Percentiles rank a stretch among this genome's conserved stretches.
These are phyloP conservation scores for Zosterops pallidus DNA, from an alignment of 2,113 vertebrate species.

Conservation along the genomic window DNA sequence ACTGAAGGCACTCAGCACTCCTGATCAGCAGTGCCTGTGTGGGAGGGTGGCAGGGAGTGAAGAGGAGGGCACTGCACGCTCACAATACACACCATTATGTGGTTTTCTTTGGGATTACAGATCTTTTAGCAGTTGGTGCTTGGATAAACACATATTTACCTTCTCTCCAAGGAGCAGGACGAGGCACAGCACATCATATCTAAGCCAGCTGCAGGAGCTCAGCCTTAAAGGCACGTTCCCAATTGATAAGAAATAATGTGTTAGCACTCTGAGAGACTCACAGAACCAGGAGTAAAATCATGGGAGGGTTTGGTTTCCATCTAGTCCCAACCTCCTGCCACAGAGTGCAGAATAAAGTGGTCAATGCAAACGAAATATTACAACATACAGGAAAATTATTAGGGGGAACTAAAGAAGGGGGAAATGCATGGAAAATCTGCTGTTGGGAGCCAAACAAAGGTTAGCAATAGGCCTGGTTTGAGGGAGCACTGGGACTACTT, in stretches of 20 bases:
- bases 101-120: background rate
- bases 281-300: background rate
- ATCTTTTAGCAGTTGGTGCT: background rate
- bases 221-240: background rate
- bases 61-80: background rate
- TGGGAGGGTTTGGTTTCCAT: background rate
- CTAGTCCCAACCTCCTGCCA: background rate
- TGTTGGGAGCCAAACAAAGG: background rate
- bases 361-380: background rate
- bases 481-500: background rate
- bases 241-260: background rate
- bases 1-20: background rate
- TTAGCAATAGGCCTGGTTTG: background rate
- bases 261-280: background rate
- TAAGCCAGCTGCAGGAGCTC: background rate
- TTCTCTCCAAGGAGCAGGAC: background rate
- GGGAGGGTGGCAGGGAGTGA: background rate
- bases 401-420: background rate
- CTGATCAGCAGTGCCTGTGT: background rate
- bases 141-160: background rate
- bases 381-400: background rate
- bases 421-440: background rate
- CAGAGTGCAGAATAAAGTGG: background rate
- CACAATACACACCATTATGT: background rate
- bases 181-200: background rate